phyloP scores from a whole-genome alignment of 2,113 vertebrate genomes.

The Stegostoma tigrinum region DNA sequence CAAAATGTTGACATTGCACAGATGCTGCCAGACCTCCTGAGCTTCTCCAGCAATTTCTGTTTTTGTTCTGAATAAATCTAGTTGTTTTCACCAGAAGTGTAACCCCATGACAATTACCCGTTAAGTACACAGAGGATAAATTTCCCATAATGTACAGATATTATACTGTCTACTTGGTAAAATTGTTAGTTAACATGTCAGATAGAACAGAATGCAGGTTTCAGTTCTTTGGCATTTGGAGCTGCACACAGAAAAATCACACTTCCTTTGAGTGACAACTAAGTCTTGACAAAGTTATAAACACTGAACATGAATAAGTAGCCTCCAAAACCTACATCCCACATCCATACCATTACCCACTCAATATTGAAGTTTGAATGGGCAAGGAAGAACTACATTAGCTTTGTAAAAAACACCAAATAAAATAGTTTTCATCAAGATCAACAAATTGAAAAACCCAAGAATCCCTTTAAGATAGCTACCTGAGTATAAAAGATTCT shows the following conservation, averaged over 20 bases:
- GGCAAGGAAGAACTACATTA: background rate
- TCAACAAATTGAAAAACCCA: background rate
- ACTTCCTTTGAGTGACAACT: background rate
- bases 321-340: background rate
- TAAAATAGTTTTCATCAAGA: background rate
- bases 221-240: background rate
- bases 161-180: background rate
- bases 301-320: background rate
- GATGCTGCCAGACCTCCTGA: too few relatives aligned
- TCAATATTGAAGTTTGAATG: background rate
- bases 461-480: background rate
- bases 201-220: background rate
- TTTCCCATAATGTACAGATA: background rate
- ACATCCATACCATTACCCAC: background rate
- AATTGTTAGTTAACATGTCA: background rate
- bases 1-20: too few relatives aligned
- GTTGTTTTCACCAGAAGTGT: background rate
- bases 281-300: background rate
- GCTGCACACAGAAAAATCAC: background rate
- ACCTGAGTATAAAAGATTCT: background rate
- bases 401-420: background rate
- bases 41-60: too few relatives aligned
- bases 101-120: background rate
- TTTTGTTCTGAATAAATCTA: background rate
- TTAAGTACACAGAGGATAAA: background rate